Percentiles rank a stretch among this genome's conserved stretches.
These are phyloP conservation scores for Triplophysa yarkandensis DNA, from an alignment of 2,797 vertebrate genomes.

Conservation along the genomic window DNA sequence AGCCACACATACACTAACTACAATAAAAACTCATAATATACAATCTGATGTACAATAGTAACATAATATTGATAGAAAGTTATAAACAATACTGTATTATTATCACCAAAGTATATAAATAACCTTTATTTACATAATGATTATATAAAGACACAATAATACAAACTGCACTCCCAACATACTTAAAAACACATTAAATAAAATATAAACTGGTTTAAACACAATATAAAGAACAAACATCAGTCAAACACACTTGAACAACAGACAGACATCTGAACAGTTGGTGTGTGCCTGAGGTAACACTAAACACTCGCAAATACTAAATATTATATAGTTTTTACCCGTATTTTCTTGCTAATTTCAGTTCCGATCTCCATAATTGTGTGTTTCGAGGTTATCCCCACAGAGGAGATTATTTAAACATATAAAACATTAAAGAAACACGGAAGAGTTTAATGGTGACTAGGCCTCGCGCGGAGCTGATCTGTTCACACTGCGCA, in stretches of 20 bases:
- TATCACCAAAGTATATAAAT: neutral
- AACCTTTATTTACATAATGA: neutral
- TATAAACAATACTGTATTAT: neutral
- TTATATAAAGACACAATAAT: neutral
- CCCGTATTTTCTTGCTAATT: constrained; percentile 83
- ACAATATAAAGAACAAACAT: neutral
- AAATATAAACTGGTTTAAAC: neutral
- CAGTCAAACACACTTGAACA: no score
- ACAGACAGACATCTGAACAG: neutral
- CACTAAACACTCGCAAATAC: constrained; percentile 16
- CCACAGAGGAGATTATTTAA: neutral
- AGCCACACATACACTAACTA: neutral
- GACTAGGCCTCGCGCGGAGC: constrained; percentile 11
- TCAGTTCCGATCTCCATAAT: constrained; percentile 81
- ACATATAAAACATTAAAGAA: neutral
- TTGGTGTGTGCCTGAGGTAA: constrained; percentile 33
- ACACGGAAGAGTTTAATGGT: neutral
- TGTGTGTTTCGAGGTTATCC: neutral
- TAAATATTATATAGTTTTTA: constrained; percentile 50
- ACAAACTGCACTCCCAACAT: neutral
- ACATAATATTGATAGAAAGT: no score
- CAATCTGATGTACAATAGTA: no score
- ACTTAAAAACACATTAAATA: neutral
- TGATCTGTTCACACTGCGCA: constrained; percentile 12
- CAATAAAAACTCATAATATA: neutral